Percentiles rank a stretch among this genome's conserved stretches.
phyloP scores from a whole-genome alignment of 1,140 invertebrate genomes.

The Drosophila eugracilis region DNA sequence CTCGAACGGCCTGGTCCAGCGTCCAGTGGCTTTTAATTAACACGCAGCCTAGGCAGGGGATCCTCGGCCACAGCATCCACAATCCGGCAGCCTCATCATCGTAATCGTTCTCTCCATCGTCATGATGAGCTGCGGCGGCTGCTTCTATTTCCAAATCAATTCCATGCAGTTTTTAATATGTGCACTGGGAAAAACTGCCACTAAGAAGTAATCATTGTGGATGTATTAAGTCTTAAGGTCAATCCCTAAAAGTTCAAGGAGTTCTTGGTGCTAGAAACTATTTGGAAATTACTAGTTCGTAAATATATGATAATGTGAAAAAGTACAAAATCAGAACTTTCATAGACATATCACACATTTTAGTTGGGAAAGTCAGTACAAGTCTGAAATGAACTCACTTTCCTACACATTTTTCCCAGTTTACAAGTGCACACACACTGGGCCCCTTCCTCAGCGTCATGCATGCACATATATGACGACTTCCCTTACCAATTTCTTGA shows the following conservation, averaged over 20 bases:
- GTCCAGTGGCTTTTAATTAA: slow-evolving; percentile 83
- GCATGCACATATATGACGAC: slow-evolving; percentile 19
- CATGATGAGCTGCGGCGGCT: slow-evolving; percentile 51
- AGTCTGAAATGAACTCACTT: too few relatives aligned
- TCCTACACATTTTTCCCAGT: slow-evolving; percentile 2
- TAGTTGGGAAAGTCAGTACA: too few relatives aligned
- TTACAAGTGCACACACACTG: slow-evolving; percentile 33
- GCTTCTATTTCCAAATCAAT: slow-evolving; percentile 79
- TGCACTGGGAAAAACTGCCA: slow-evolving; percentile 5
- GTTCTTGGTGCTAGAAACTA: too few relatives aligned
- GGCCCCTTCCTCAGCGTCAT: slow-evolving; percentile 12
- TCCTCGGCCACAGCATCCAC: slow-evolving; percentile 29
- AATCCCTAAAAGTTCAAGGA: too few relatives aligned
- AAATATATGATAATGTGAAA: too few relatives aligned
- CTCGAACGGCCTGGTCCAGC: slow-evolving; percentile 32
- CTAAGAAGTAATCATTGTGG: too few relatives aligned
- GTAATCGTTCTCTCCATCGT: slow-evolving; percentile 35
- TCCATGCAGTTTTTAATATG: slow-evolving; percentile 77
- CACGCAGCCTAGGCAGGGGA: slow-evolving; percentile 63
- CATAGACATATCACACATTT: too few relatives aligned
- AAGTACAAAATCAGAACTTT: too few relatives aligned
- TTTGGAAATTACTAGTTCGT: too few relatives aligned
- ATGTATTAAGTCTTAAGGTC: too few relatives aligned
- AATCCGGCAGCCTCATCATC: slow-evolving; percentile 41
- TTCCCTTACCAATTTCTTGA: slow-evolving; percentile 67